phyloP scores from a whole-genome alignment of 2,797 vertebrate genomes.

The Trichosurus vulpecula region DNA sequence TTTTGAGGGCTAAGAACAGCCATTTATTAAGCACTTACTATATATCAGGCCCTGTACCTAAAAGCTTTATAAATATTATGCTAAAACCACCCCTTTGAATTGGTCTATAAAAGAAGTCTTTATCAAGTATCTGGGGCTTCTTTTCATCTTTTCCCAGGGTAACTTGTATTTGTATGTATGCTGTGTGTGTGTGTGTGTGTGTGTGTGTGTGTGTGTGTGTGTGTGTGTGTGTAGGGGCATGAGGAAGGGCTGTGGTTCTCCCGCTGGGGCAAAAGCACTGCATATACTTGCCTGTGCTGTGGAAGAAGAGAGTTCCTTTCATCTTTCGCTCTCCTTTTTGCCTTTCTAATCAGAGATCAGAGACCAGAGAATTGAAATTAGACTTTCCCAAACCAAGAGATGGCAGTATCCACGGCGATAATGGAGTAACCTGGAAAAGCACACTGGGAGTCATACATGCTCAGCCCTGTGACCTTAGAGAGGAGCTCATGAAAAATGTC shows the following conservation, averaged over 20 bases:
- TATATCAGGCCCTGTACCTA: background rate
- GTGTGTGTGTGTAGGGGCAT: background rate
- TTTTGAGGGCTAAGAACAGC: background rate
- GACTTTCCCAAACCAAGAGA: background rate
- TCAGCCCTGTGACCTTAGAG: background rate
- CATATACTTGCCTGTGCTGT: background rate
- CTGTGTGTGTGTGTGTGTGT: no score
- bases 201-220: no score
- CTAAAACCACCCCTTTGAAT: background rate
- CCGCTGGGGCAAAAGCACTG: background rate
- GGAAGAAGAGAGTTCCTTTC: background rate
- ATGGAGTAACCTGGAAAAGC: background rate
- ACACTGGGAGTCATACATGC: background rate
- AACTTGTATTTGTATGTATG: background rate
- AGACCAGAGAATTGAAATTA: background rate
- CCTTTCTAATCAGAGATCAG: background rate
- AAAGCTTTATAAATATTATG: background rate
- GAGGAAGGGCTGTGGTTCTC: background rate
- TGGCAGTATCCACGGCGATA: background rate
- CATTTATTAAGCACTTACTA: background rate
- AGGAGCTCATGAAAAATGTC: background rate
- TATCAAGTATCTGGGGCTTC: background rate
- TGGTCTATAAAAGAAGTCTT: background rate
- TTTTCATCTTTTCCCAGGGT: background rate
- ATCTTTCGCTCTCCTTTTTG: background rate